These are phyloP conservation scores for Mugil cephalus DNA, from an alignment of 2,113 vertebrate genomes.

Conservation along the genomic window DNA sequence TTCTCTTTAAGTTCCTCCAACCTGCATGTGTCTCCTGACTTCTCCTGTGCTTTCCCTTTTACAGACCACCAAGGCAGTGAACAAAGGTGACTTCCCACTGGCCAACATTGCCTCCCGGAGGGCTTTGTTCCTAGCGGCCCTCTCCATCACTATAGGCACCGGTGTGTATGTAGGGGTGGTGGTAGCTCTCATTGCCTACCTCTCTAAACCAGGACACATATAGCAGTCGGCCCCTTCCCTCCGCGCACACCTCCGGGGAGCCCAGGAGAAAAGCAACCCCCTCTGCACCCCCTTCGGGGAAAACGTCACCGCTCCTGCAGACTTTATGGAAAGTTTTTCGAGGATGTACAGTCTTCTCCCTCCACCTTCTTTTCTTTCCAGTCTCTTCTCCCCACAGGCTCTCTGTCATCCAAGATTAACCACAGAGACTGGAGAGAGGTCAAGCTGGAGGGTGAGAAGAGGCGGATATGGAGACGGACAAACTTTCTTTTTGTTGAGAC, in stretches of 20 bases:
- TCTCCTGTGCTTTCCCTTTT: constrained; percentile 34
- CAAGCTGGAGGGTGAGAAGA: constrained; percentile 56
- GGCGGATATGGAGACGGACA: constrained; percentile 25
- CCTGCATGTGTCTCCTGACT: constrained; percentile 38
- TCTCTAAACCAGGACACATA: constrained; percentile 94
- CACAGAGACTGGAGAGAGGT: constrained; percentile 62
- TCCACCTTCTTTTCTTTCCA: constrained; percentile 44
- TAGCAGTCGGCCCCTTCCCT: constrained; percentile 77
- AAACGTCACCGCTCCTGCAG: constrained; percentile 35
- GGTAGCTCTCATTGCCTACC: constrained; percentile 95
- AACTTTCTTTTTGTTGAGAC: constrained; percentile 23
- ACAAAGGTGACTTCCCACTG: constrained; percentile 95
- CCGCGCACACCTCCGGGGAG: constrained; percentile 39
- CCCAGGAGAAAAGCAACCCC: constrained; percentile 43
- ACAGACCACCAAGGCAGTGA: constrained; percentile 97
- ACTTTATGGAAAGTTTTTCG: constrained; percentile 52
- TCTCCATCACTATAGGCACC: constrained; percentile 96
- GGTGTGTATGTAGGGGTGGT: constrained; percentile 96
- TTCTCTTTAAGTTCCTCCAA: constrained; percentile 30
- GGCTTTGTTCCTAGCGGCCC: constrained; percentile 94
- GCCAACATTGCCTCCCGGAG: constrained; percentile 94
- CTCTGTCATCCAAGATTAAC: constrained; percentile 67
- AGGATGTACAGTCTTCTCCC: constrained; percentile 47
- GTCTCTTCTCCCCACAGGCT: constrained; percentile 58
- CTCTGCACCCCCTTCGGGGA: constrained; percentile 40